Conservation (phyloP, 2,888 invertebrate species). For the Caenorhabditis becei region DNA sequence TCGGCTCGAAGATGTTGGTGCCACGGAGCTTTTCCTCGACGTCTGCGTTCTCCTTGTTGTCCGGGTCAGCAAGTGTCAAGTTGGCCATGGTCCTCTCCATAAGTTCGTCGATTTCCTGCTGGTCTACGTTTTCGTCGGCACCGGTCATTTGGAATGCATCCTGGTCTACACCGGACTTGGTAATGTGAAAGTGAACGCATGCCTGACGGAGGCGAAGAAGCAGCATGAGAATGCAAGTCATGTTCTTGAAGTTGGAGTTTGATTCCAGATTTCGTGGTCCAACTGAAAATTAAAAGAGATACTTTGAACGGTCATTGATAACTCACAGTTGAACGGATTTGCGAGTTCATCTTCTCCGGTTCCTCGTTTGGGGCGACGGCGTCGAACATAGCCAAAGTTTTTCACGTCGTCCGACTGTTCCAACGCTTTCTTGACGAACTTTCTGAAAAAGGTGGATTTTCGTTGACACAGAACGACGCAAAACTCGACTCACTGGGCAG, state of each 20-base stretch:
- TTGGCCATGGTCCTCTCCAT: conserved; percentile 72
- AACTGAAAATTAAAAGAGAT: conserved; percentile 50
- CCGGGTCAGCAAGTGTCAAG: conserved; percentile 64
- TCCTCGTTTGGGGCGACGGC: conserved; percentile 36
- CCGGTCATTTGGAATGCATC: conserved; percentile 75
- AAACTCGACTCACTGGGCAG: conserved; percentile 74
- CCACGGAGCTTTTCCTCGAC: conserved; percentile 21
- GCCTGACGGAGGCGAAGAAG: conserved; percentile 91
- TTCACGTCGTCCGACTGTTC: conserved; percentile 51
- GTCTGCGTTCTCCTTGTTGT: conserved; percentile 45
- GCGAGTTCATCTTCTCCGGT: conserved; percentile 53
- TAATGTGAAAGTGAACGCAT: conserved; percentile 92
- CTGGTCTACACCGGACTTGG: conserved; percentile 83
- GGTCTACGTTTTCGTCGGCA: conserved; percentile 58
- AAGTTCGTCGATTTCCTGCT: conserved; percentile 36
- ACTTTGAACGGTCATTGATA: not conserved
- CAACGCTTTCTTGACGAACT: conserved; percentile 77
- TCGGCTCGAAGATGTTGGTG: conserved; percentile 66
- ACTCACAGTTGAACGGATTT: conserved; percentile 73
- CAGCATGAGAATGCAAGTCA: conserved; percentile 85
- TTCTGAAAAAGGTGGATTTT: conserved; percentile 76
- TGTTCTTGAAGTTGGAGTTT: conserved; percentile 63
- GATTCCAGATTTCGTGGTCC: conserved; percentile 58
- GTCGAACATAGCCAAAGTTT: conserved; percentile 36
- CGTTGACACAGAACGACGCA: too few relatives aligned